Percentiles rank a stretch among this genome's conserved stretches.
These are phyloP conservation scores for Ciconia stormi DNA, from an alignment of 2,113 vertebrate species.

Conservation along the genomic window DNA sequence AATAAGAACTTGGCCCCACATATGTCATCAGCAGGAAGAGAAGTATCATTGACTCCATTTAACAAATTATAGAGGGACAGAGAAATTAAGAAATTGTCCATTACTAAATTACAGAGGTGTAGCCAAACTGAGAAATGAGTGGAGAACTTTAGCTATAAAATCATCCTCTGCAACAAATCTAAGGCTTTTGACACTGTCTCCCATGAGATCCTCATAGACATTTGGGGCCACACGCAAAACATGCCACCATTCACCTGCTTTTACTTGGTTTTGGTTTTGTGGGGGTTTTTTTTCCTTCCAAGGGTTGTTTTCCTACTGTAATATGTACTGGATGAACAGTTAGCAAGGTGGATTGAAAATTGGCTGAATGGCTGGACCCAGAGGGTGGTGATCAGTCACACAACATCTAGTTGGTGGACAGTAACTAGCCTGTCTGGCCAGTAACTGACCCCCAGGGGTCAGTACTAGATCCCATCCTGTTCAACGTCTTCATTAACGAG, in stretches of 20 bases:
- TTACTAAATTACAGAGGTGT: background rate
- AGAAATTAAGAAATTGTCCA: background rate
- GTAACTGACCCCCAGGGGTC: background rate
- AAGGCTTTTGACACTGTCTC: background rate
- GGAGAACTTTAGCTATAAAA: background rate
- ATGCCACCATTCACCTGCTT: too few species aligned
- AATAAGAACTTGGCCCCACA: background rate
- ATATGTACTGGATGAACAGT: background rate
- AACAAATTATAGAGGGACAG: background rate
- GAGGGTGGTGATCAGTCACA: background rate
- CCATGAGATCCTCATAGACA: background rate
- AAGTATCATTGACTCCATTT: background rate
- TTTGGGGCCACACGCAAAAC: too few species aligned
- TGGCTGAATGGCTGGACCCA: background rate
- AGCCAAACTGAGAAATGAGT: background rate
- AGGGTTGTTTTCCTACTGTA: too few species aligned
- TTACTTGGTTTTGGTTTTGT: too few species aligned
- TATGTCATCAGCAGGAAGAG: background rate
- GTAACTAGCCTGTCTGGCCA: background rate
- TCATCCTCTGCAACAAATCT: background rate
- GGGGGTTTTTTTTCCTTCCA: too few species aligned
- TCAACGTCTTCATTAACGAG: background rate
- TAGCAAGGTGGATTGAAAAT: background rate
- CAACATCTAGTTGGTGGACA: background rate
- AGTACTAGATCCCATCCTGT: background rate